These are phyloP conservation scores for Premnoplex brunnescens DNA, from an alignment of 2,797 vertebrate species.

Conservation along the genomic window DNA sequence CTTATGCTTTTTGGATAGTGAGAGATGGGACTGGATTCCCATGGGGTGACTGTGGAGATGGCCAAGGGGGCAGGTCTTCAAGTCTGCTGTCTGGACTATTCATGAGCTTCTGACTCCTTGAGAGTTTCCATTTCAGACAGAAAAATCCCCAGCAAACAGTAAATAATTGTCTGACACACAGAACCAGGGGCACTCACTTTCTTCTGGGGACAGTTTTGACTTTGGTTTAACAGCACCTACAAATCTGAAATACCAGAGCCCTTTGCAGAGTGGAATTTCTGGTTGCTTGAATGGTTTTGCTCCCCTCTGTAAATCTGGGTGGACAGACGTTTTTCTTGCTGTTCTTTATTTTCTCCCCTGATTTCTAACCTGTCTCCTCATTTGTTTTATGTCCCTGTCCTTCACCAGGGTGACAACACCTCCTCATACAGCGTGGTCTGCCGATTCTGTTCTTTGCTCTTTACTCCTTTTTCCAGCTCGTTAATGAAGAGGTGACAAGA, in stretches of 20 bases:
- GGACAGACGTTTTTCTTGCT: not conserved
- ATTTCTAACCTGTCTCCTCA: slow-evolving; percentile 27
- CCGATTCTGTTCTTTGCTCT: slow-evolving; percentile 24
- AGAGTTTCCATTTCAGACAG: not conserved
- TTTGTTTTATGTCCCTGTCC: slow-evolving; percentile 52
- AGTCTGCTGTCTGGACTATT: not conserved
- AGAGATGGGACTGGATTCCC: not conserved
- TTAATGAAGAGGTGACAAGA: slow-evolving; percentile 43
- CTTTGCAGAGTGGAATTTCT: not conserved
- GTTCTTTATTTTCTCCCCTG: slow-evolving; percentile 2
- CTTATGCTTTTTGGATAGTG: not conserved
- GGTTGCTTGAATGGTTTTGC: not conserved
- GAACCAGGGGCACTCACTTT: not conserved
- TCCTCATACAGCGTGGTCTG: not conserved
- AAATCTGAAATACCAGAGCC: not conserved
- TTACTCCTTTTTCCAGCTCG: slow-evolving; percentile 17
- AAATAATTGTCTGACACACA: not conserved
- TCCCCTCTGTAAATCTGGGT: slow-evolving; percentile 20
- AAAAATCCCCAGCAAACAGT: not conserved
- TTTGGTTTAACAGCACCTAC: not conserved
- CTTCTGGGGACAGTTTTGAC: not conserved
- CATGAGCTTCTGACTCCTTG: not conserved
- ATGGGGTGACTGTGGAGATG: fast-evolving
- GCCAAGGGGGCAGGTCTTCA: not conserved
- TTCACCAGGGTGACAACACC: slow-evolving; percentile 37